Percentiles rank a stretch among this genome's conserved stretches.
Conservation (phyloP, 2,888 invertebrate genomes). For the Elaeidobius kamerunicus region DNA sequence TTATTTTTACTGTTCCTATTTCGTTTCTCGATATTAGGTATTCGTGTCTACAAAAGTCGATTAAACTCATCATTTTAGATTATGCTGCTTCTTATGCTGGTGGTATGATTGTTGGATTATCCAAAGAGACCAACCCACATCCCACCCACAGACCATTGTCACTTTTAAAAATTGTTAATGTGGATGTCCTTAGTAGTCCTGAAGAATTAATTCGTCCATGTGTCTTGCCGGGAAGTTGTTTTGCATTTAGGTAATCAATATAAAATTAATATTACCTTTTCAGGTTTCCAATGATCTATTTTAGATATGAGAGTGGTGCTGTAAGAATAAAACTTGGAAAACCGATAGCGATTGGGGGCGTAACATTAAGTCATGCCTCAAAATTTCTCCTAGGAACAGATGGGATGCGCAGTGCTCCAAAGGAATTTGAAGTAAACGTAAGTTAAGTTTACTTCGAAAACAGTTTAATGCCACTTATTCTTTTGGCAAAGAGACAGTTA, state of each 20-base stretch:
- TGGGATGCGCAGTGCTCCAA: constrained; percentile 26
- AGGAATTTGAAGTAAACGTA: constrained; percentile 29
- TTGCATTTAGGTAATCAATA: constrained; percentile 26
- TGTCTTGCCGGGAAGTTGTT: constrained; percentile 30
- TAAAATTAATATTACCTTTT: neutral
- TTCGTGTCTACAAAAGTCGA: neutral
- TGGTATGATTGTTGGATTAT: constrained; percentile 17
- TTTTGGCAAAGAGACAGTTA: neutral
- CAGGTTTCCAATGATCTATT: neutral
- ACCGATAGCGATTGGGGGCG: constrained; percentile 17
- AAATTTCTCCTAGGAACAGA: constrained; percentile 14
- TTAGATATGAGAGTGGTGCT: constrained; percentile 15
- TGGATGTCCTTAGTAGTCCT: constrained; percentile 24
- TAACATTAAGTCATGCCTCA: constrained; percentile 27
- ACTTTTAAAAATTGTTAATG: constrained; percentile 22
- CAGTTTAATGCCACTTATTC: neutral
- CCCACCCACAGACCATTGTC: constrained; percentile 22
- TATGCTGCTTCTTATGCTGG: constrained; percentile 29
- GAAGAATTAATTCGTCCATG: constrained; percentile 26
- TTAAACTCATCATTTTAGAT: constrained; percentile 13
- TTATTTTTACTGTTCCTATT: neutral
- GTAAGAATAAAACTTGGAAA: constrained; percentile 24
- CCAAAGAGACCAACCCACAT: constrained; percentile 22
- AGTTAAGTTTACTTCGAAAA: neutral
- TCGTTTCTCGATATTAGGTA: neutral